Conservation (phyloP, 2,888 invertebrate species). For the Hermaeophaga mercurialis region DNA sequence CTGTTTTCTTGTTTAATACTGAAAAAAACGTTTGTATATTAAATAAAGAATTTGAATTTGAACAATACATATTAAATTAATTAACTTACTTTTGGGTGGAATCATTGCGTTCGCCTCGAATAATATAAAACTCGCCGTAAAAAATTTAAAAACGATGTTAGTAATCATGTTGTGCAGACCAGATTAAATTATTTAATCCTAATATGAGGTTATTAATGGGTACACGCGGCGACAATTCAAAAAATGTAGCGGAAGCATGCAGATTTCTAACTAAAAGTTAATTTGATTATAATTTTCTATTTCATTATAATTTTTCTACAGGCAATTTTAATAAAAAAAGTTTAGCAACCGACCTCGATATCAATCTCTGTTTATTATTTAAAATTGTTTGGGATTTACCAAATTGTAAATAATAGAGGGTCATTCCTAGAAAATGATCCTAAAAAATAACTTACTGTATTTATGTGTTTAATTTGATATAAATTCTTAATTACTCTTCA, state of each 20-base stretch:
- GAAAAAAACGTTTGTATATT: no score
- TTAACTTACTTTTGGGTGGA: neutral
- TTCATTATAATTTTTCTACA: constrained; percentile 2
- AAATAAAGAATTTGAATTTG: no score
- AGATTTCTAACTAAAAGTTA: constrained; percentile 15
- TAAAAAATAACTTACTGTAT: no score
- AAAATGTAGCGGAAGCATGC: constrained; percentile 20
- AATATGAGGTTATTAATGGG: constrained; percentile 10
- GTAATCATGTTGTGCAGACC: neutral
- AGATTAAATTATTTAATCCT: neutral
- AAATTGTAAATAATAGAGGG: neutral
- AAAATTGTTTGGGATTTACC: constrained; percentile 20
- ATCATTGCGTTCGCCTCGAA: neutral
- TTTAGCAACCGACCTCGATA: constrained; percentile 24
- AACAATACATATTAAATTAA: no score
- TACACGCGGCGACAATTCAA: constrained; percentile 2
- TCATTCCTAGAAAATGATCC: neutral
- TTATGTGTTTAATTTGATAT: no score
- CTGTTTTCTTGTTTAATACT: no score
- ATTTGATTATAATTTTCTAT: constrained; percentile 21
- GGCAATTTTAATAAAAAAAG: neutral
- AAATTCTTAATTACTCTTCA: no score
- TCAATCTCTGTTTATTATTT: constrained; percentile 4
- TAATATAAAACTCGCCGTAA: neutral
- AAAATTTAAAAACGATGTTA: neutral